Evolutionary conservation across 2,113 vertebrate species (phyloP).

Genomic region (Phycodurus eques): DNA sequence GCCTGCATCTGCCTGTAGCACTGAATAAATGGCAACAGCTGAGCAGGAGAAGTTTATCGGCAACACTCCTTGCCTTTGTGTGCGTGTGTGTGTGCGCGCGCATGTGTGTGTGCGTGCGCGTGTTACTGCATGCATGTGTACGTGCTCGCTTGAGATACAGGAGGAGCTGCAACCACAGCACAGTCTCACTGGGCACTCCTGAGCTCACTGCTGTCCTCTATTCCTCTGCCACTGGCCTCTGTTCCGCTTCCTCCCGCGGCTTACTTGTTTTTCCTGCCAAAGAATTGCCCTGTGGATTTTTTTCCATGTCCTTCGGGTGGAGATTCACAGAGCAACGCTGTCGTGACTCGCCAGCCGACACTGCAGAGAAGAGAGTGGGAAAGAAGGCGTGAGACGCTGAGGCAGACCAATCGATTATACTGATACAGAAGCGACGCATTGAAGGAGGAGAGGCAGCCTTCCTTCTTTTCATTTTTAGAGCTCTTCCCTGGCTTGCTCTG

Average conservation of each 20-base stretch:
- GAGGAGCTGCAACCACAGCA: slow-evolving; percentile 63
- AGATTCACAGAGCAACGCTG: slow-evolving; percentile 29
- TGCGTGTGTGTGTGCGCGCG: slow-evolving; percentile 12
- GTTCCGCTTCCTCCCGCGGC: slow-evolving; percentile 30
- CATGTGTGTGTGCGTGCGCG: not conserved
- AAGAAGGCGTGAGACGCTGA: slow-evolving; percentile 31
- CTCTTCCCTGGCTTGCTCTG: slow-evolving; percentile 9
- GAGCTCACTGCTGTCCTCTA: slow-evolving; percentile 47
- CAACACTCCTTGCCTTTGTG: slow-evolving; percentile 37
- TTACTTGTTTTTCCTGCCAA: slow-evolving; percentile 12
- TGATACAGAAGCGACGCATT: slow-evolving; percentile 22
- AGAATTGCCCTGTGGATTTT: slow-evolving; percentile 38
- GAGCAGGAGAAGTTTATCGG: slow-evolving; percentile 72
- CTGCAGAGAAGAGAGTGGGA: slow-evolving; percentile 47
- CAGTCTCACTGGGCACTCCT: slow-evolving; percentile 48
- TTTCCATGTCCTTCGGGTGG: not conserved
- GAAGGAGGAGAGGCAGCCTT: slow-evolving; percentile 19
- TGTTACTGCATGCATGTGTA: slow-evolving; percentile 5
- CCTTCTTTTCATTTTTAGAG: slow-evolving; percentile 7
- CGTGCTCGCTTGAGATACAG: slow-evolving; percentile 35
- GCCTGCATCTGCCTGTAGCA: slow-evolving; percentile 37
- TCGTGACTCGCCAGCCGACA: slow-evolving; percentile 57
- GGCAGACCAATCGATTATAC: slow-evolving; percentile 51
- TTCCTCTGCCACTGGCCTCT: slow-evolving; percentile 39
- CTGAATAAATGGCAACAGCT: slow-evolving; percentile 78